These are phyloP conservation scores for Coenonympha glycerion DNA, from an alignment of 2,888 invertebrate genomes.

Conservation along the genomic window DNA sequence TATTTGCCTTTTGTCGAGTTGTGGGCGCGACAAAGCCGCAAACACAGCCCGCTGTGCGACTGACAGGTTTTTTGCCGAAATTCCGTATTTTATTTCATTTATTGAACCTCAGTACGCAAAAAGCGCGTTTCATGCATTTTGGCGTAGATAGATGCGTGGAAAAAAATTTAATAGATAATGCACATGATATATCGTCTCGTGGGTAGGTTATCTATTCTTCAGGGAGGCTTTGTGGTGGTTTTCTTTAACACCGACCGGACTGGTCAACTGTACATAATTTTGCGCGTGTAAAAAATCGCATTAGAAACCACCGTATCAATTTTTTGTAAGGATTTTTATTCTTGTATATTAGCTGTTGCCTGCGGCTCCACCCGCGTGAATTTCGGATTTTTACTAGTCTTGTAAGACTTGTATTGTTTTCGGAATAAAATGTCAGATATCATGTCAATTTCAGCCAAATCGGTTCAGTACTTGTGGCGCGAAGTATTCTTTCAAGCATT, in stretches of 20 bases:
- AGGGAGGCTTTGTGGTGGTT: constrained; percentile 46
- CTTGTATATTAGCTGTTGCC: background rate
- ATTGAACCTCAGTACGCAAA: constrained; percentile 55
- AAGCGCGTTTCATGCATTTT: constrained; percentile 39
- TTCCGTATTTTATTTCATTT: constrained; percentile 72
- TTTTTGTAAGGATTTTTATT: background rate
- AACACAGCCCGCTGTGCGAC: constrained; percentile 70
- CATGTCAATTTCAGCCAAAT: no score
- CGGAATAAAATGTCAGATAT: no score
- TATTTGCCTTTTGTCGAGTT: constrained; percentile 73
- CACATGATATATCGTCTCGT: constrained; percentile 63
- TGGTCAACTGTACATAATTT: constrained; percentile 30
- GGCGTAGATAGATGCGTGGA: constrained; percentile 26
- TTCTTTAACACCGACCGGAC: constrained; percentile 31
- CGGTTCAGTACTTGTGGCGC: no score
- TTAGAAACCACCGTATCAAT: background rate
- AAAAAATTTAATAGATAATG: constrained; percentile 62
- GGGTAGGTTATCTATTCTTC: constrained; percentile 50
- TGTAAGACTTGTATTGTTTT: no score
- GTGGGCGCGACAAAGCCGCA: constrained; percentile 75
- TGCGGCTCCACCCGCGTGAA: no score
- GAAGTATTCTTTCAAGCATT: no score
- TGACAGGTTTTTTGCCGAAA: constrained; percentile 60
- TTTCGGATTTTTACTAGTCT: no score
- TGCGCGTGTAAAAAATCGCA: background rate